A percentile compares a stretch with the other conserved stretches of the same genome.
These are phyloP conservation scores for Pteropus rufus DNA, from an alignment of 2,797 vertebrate genomes.

Conservation along the genomic window DNA sequence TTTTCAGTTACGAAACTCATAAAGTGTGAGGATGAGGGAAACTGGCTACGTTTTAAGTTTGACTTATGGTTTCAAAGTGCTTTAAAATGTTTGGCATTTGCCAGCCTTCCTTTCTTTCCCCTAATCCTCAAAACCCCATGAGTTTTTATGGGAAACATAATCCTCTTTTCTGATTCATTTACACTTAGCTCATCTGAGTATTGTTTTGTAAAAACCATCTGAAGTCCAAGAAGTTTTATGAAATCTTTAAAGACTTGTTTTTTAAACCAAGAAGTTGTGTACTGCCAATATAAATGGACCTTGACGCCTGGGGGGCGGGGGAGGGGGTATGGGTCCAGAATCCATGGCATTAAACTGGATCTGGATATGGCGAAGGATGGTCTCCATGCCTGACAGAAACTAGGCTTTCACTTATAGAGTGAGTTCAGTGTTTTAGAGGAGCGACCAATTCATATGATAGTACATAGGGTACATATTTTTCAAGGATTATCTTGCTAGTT, in stretches of 20 bases:
- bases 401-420: constrained; percentile 51
- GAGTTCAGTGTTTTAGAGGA: constrained; percentile 36
- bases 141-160: constrained; percentile 71
- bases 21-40: constrained; percentile 55
- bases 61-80: constrained; percentile 65
- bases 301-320: background rate
- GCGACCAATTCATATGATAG: background rate
- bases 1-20: constrained; percentile 65
- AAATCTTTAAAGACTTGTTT: constrained; percentile 65
- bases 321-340: background rate
- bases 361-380: constrained; percentile 34
- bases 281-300: constrained; percentile 64
- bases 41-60: constrained; percentile 35
- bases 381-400: constrained; percentile 33
- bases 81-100: constrained; percentile 59
- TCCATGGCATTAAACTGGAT: constrained; percentile 31
- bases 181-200: constrained; percentile 78
- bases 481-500: constrained; percentile 24
- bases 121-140: constrained; percentile 47
- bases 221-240: constrained; percentile 70
- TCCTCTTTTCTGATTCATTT: constrained; percentile 78
- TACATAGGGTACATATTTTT: background rate
- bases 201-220: constrained; percentile 72
- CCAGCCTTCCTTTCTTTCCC: constrained; percentile 57
- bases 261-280: constrained; percentile 63